Base-by-base conservation (phyloP, 2,113 vertebrate species). In the Azemiops feae region DNA sequence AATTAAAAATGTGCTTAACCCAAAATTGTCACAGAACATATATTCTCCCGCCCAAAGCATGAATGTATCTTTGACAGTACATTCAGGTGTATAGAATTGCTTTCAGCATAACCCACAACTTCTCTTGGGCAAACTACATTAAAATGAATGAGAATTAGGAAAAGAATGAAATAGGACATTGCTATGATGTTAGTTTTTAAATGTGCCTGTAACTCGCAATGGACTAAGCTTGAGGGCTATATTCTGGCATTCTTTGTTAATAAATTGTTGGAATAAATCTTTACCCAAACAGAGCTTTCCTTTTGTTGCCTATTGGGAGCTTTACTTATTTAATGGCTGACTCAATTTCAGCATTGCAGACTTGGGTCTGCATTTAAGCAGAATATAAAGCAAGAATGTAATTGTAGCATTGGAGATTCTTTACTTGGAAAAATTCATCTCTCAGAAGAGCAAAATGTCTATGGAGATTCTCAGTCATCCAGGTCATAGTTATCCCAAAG, bases 351-450 rank as follows among this genome's bases (percentile, higher is more conserved):
- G 18, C 60, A 60, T 52, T 90, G 69, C 91, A 92, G 57, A 27
- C 50, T 14, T 23, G 23, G 50, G 85, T 50, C 92, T 91, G 89
- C 91, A 53, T 87, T 92, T 92, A 86, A 57, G 18, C 25, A 93
- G 95, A 94, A 85, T 89, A 74, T 1, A 16, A 94, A 91, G 39
- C 18, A 43, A 93, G 14, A 93, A 12, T 94, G 88, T 52, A 53
- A 22, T 16, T 90, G 74, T 88, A 43, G 53, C 60, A 91, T 89
- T 50, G 85, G 86, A 69, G 52, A 88, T 88, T 57, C 60, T 53
- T 94, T 95, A 88, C 91, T 8, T 93, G 47, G 58, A 43, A n/a
- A 89, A 69, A 94, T 89, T 93, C 57, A 85, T 91, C 92, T 55
- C 45, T 94, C 58, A 25, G 39, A 92, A 94, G 52, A 92, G 18